phyloP scores from a whole-genome alignment of 2,113 vertebrate genomes.

The Rhynchomys soricoides region DNA sequence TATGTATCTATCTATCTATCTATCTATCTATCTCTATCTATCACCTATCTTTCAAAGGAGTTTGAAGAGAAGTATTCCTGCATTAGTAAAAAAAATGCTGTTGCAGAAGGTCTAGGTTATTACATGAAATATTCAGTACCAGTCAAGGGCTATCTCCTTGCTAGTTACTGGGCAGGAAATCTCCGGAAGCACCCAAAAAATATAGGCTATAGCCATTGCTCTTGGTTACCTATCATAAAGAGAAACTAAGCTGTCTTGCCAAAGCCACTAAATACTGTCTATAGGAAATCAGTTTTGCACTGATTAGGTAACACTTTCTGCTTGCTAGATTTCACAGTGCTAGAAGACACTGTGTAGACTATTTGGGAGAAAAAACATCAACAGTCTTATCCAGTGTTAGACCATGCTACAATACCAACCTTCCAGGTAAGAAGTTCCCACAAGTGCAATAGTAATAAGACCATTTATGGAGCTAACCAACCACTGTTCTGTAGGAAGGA shows the following conservation, averaged over 20 bases:
- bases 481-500: background rate
- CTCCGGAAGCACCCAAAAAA: background rate
- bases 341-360: background rate
- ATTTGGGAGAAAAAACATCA: background rate
- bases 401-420: background rate
- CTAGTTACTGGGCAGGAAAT: no score
- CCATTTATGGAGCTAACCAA: background rate
- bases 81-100: background rate
- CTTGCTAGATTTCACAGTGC: background rate
- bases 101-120: background rate
- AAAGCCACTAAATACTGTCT: background rate
- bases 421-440: background rate
- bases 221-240: background rate
- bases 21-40: background rate
- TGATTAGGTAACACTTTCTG: background rate
- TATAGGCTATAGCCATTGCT: background rate
- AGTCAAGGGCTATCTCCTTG: background rate
- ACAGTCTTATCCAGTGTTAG: background rate
- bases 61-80: background rate
- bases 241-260: background rate
- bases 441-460: background rate
- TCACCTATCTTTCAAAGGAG: background rate
- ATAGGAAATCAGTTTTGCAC: background rate
- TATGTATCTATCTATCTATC: background rate
- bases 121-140: no score